These are phyloP conservation scores for Athalia circularis DNA, from an alignment of 2,888 invertebrate species.

Conservation along the genomic window DNA sequence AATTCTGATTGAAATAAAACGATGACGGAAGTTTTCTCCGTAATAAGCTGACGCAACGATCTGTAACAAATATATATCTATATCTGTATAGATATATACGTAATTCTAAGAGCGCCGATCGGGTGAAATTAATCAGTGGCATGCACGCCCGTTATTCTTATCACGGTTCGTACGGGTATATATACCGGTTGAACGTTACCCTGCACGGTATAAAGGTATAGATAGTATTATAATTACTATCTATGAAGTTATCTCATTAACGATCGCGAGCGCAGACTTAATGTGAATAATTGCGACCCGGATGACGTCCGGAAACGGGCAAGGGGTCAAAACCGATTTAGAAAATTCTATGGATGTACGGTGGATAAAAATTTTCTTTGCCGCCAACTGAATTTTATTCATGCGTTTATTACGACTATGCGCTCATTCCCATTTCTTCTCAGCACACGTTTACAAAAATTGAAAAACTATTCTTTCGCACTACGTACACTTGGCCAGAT, in stretches of 20 bases:
- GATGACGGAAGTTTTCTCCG: conserved; percentile 43
- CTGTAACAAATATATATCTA: neutral
- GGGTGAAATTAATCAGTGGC: conserved; percentile 29
- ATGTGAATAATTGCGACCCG: conserved; percentile 1
- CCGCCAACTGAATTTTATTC: no score
- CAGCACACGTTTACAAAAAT: no score
- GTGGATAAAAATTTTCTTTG: no score
- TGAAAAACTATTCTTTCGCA: no score
- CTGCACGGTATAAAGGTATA: no score
- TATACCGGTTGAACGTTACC: conserved; percentile 4
- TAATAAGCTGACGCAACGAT: conserved; percentile 27
- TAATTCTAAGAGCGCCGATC: neutral
- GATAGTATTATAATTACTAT: neutral
- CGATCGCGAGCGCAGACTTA: neutral
- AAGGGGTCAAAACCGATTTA: conserved; percentile 9
- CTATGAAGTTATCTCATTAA: conserved; percentile 34
- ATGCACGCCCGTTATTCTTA: conserved; percentile 15
- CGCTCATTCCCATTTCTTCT: no score
- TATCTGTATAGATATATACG: no score
- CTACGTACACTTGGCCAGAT: no score
- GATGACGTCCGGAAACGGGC: conserved; percentile 21
- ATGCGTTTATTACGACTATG: no score
- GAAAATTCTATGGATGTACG: no score
- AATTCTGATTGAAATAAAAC: conserved; percentile 21
- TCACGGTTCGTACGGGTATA: neutral